These are phyloP conservation scores for Hyppa rectilinea DNA, from an alignment of 2,888 invertebrate species.

Conservation along the genomic window DNA sequence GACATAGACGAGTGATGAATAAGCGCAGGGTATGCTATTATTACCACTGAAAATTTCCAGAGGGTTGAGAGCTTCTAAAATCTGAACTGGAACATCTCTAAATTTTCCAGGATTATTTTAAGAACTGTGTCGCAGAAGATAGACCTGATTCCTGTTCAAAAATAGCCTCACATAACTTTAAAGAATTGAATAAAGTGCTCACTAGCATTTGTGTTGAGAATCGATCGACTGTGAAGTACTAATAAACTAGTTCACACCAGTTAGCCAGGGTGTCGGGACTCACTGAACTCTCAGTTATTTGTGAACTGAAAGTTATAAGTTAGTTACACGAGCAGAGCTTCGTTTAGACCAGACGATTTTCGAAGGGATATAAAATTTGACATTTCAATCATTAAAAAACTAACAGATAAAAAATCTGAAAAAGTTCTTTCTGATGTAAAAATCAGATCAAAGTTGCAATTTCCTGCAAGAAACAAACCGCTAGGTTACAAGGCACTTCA, in stretches of 20 bases:
- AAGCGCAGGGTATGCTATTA: not conserved
- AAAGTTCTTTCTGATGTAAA: not conserved
- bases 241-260: constrained; percentile 34
- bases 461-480: constrained; percentile 29
- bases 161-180: not conserved
- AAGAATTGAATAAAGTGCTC: not conserved
- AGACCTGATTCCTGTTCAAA: not conserved
- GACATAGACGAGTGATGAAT: not conserved
- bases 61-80: not conserved
- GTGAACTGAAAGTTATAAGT: not conserved
- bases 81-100: not conserved
- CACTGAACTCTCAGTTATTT: not conserved
- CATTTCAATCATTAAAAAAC: not conserved
- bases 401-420: not conserved
- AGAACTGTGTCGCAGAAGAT: not conserved
- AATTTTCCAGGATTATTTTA: not conserved
- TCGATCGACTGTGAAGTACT: constrained; percentile 21
- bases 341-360: not conserved
- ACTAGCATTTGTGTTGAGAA: constrained; percentile 7
- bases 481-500: constrained; percentile 39
- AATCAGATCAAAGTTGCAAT: not conserved
- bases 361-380: not conserved
- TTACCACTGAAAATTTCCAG: not conserved
- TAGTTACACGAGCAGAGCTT: too few species aligned
- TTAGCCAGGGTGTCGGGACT: constrained; percentile 19